Conservation (phyloP, 2,113 vertebrate species). For the Rhea americana region DNA sequence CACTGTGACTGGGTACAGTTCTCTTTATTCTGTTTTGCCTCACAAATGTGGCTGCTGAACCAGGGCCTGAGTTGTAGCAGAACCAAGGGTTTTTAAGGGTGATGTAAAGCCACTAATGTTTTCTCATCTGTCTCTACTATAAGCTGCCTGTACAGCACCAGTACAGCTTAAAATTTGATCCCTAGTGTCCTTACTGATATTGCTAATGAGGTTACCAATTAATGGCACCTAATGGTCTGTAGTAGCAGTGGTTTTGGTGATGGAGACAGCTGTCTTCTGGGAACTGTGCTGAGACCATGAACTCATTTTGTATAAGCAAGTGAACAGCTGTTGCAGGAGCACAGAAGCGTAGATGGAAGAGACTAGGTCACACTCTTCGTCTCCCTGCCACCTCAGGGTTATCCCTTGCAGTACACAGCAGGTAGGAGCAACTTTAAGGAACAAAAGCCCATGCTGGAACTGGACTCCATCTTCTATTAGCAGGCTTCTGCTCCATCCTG, state of each 20-base stretch:
- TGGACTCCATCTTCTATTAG: neutral
- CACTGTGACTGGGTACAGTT: neutral
- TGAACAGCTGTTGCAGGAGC: constrained; percentile 49
- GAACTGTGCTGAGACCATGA: constrained; percentile 28
- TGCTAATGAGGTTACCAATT: constrained; percentile 62
- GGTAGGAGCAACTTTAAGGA: neutral
- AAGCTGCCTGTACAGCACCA: neutral
- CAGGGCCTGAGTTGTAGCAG: neutral
- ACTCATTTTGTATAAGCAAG: constrained; percentile 44
- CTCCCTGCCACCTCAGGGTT: neutral
- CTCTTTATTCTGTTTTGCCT: neutral
- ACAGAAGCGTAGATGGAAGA: neutral
- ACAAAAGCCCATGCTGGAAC: neutral
- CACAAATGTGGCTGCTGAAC: neutral
- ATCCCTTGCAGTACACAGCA: neutral
- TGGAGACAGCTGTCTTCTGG: constrained; percentile 47
- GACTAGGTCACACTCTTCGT: neutral
- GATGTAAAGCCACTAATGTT: neutral
- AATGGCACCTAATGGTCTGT: constrained; percentile 57
- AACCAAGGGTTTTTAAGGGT: neutral
- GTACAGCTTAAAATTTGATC: constrained; percentile 15
- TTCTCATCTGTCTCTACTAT: neutral
- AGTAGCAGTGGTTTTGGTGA: constrained; percentile 40
- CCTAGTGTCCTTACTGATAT: constrained; percentile 17
- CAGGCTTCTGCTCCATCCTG: neutral